A percentile compares a stretch with the other conserved stretches of the same genome.
Conservation (phyloP, 2,113 vertebrate species). For the Zingel zingel region DNA sequence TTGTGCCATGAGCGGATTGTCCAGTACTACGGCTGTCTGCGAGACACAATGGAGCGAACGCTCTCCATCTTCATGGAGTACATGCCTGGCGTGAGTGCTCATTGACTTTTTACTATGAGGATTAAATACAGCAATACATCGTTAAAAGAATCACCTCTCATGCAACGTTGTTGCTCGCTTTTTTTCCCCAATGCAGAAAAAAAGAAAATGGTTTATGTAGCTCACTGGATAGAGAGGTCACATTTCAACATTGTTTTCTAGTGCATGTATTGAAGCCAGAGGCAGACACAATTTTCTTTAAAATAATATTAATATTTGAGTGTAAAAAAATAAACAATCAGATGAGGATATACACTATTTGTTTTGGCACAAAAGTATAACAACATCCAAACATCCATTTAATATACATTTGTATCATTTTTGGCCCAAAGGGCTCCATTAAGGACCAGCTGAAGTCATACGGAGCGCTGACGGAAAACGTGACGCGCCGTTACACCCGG, state of each 20-base stretch:
- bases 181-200: too few relatives aligned
- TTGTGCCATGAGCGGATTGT: conserved; percentile 96
- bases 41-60: conserved; percentile 93
- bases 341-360: neutral
- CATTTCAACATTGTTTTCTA: neutral
- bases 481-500: conserved; percentile 96
- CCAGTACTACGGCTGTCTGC: conserved; percentile 97
- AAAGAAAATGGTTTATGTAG: too few relatives aligned
- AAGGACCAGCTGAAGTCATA: conserved; percentile 99
- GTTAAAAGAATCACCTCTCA: too few relatives aligned
- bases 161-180: too few relatives aligned
- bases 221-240: too few relatives aligned
- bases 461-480: conserved; percentile 96
- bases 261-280: neutral
- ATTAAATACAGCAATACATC: too few relatives aligned
- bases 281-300: neutral
- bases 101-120: neutral
- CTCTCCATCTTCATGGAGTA: conserved; percentile 99
- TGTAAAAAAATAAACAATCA: neutral
- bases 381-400: conserved; percentile 10
- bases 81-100: conserved; percentile 94
- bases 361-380: neutral
- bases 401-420: neutral
- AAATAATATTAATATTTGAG: neutral
- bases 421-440: conserved; percentile 90